Evolutionary conservation across 1,140 invertebrate genomes (phyloP).

Genomic region (Apis florea): DNA sequence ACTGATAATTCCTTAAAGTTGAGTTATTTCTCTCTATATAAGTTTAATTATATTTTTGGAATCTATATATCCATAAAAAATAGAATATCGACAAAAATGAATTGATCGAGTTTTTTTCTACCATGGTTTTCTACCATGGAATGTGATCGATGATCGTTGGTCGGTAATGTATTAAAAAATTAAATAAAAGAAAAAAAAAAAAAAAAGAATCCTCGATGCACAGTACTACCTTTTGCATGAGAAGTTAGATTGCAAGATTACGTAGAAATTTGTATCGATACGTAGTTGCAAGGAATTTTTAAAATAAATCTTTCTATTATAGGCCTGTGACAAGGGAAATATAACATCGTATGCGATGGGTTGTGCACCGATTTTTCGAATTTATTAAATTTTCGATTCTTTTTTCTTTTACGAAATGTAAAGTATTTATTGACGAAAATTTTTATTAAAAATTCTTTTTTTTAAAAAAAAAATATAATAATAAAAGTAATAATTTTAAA

Average conservation of each 20-base stretch:
- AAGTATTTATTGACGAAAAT: no score
- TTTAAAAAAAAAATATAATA: no score
- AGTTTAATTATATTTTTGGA: no score
- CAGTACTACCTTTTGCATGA: slow-evolving; percentile 32
- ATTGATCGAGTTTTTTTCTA: background rate
- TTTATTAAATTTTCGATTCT: background rate
- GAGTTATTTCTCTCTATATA: no score
- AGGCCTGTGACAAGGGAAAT: background rate
- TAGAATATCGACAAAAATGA: no score
- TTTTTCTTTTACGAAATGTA: no score
- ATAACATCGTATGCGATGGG: background rate
- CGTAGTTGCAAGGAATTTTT: slow-evolving; percentile 31
- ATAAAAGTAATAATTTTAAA: no score
- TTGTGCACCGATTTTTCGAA: background rate
- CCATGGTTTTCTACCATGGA: background rate
- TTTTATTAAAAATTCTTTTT: no score
- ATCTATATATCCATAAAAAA: no score
- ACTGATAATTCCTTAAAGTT: no score
- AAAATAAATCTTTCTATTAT: background rate
- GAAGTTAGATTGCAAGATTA: slow-evolving; percentile 37
- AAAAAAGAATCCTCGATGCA: slow-evolving; percentile 4
- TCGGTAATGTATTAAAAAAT: slow-evolving; percentile 14
- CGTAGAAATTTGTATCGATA: slow-evolving; percentile 19
- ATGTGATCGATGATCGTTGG: background rate
- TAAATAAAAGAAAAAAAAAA: no score